phyloP scores from a whole-genome alignment of 2,888 invertebrate genomes.

The Hoplodrina ambigua region DNA sequence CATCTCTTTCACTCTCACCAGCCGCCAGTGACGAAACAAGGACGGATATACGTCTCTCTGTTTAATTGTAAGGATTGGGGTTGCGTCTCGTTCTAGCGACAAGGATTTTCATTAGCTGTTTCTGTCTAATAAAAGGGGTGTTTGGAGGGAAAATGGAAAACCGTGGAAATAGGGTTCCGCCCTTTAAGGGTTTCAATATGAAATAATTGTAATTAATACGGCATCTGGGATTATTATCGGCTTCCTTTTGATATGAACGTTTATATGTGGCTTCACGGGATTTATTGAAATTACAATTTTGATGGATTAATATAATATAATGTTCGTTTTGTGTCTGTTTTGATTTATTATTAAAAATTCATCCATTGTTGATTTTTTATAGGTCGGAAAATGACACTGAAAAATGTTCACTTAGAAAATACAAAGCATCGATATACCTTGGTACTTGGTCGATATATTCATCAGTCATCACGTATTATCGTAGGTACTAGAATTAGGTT shows the following conservation, averaged over 20 bases:
- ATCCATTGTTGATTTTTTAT: not conserved
- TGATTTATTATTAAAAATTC: not conserved
- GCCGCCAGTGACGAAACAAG: slow-evolving; percentile 40
- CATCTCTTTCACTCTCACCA: slow-evolving; percentile 69
- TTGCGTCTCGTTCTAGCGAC: slow-evolving; percentile 38
- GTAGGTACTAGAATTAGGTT: no score
- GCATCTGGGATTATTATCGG: slow-evolving; percentile 66
- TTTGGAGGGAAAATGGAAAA: slow-evolving; percentile 61
- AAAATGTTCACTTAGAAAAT: no score
- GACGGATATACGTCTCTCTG: slow-evolving; percentile 48
- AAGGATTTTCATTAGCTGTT: slow-evolving; percentile 41
- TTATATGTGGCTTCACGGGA: slow-evolving; percentile 52
- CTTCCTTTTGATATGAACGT: slow-evolving; percentile 48
- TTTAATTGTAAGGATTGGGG: slow-evolving; percentile 1
- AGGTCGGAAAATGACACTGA: no score
- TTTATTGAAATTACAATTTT: slow-evolving; percentile 56
- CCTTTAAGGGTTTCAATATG: slow-evolving; percentile 60
- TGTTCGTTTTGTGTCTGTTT: not conserved
- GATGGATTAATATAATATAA: slow-evolving; percentile 30
- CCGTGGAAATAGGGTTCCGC: slow-evolving; percentile 61
- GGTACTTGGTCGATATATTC: no score
- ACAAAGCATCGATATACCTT: no score
- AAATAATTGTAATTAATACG: slow-evolving; percentile 82
- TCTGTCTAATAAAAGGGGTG: slow-evolving; percentile 65
- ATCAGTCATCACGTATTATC: no score